These are phyloP conservation scores for Pogonocherus hispidulus DNA, from an alignment of 2,888 invertebrate genomes.

Conservation along the genomic window DNA sequence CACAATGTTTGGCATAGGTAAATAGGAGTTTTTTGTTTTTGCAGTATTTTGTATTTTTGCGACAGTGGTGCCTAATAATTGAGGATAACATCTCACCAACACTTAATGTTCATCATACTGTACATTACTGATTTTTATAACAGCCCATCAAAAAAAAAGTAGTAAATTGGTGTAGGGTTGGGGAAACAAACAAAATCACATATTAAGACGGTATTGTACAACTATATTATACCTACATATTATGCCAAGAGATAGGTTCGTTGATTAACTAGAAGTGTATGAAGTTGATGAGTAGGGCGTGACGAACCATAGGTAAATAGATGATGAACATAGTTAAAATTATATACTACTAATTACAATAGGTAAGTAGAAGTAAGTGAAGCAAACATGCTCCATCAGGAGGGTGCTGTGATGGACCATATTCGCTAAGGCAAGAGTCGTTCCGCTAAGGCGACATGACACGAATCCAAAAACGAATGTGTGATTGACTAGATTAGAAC, in stretches of 20 bases:
- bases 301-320: slow-evolving; percentile 63
- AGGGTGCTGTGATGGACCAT: slow-evolving; percentile 56
- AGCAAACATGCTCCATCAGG: slow-evolving; percentile 60
- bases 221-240: slow-evolving; percentile 40
- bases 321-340: slow-evolving; percentile 54
- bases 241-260: slow-evolving; percentile 47
- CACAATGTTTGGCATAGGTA: slow-evolving; percentile 62
- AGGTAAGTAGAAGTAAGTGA: slow-evolving; percentile 38
- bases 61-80: slow-evolving; percentile 42
- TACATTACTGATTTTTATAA: slow-evolving; percentile 44
- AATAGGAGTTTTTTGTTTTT: slow-evolving; percentile 50
- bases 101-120: slow-evolving; percentile 38
- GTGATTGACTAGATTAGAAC: slow-evolving; percentile 41
- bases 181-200: slow-evolving; percentile 43
- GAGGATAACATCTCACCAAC: slow-evolving; percentile 41
- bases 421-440: slow-evolving; percentile 46
- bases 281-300: slow-evolving; percentile 65
- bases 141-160: slow-evolving; percentile 58
- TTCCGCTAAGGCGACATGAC: slow-evolving; percentile 39
- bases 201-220: slow-evolving; percentile 40
- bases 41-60: slow-evolving; percentile 46
- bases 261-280: slow-evolving; percentile 62
- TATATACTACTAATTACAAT: slow-evolving; percentile 62
- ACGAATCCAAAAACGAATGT: slow-evolving; percentile 29
- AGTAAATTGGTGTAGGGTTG: slow-evolving; percentile 46